Conservation (phyloP, 2,888 invertebrate genomes). For the Drosophila dives region DNA sequence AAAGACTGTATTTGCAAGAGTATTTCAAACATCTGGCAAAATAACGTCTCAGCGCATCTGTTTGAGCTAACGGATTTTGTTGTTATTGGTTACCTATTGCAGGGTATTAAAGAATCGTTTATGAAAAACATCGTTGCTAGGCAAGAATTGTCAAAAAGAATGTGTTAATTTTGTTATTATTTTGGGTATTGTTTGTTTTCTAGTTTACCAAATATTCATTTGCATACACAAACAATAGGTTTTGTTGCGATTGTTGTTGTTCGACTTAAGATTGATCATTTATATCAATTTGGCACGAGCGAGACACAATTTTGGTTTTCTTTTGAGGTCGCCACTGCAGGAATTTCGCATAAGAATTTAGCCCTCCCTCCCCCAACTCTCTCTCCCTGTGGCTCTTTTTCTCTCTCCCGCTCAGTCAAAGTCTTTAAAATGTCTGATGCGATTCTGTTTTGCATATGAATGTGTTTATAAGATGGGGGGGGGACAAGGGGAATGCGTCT, state of each 20-base stretch:
- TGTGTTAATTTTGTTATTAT: constrained; percentile 6
- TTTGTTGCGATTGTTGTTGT: constrained; percentile 26
- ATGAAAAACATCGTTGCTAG: background rate
- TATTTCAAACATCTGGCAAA: background rate
- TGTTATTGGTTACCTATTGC: background rate
- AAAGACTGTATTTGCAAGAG: background rate
- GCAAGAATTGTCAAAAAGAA: constrained; percentile 39
- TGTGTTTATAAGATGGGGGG: background rate
- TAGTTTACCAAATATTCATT: constrained; percentile 35
- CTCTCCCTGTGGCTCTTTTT: rapidly evolving
- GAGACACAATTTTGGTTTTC: constrained; percentile 23
- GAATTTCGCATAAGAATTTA: constrained; percentile 17
- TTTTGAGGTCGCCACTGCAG: constrained; percentile 11
- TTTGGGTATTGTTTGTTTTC: background rate
- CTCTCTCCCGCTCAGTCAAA: background rate
- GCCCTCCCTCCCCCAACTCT: background rate
- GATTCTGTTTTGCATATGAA: constrained; percentile 39
- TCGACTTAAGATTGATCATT: constrained; percentile 63
- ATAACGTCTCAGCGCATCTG: background rate
- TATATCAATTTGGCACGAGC: constrained; percentile 62
- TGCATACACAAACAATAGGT: constrained; percentile 47
- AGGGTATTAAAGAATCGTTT: constrained; percentile 3
- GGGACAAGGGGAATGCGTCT: background rate
- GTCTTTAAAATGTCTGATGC: constrained; percentile 2
- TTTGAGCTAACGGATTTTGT: background rate